Conservation (phyloP, 2,888 invertebrate genomes). For the Hipparchia sbordonii region DNA sequence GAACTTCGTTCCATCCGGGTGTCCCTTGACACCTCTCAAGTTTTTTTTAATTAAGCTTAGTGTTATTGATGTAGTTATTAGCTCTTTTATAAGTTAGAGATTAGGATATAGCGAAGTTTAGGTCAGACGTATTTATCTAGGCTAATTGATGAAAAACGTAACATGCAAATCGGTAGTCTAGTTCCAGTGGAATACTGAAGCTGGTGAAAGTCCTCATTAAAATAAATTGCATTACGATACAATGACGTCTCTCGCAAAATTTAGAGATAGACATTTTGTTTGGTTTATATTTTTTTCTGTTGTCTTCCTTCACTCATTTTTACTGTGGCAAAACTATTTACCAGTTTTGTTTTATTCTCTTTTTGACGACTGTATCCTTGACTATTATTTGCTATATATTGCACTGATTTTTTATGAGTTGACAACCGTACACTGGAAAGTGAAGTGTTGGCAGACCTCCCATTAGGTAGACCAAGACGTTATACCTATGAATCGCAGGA, state of each 20-base stretch:
- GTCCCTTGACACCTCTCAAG: too few relatives aligned
- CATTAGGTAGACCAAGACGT: too few relatives aligned
- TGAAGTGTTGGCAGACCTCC: too few relatives aligned
- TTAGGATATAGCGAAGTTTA: neutral
- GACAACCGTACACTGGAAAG: too few relatives aligned
- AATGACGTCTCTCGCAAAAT: neutral
- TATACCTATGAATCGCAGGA: too few relatives aligned
- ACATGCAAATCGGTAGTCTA: constrained; percentile 5
- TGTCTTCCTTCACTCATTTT: neutral
- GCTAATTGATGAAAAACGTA: constrained; percentile 6
- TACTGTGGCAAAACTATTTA: neutral
- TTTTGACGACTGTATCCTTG: too few relatives aligned
- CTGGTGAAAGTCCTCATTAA: constrained; percentile 15
- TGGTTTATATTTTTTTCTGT: too few relatives aligned
- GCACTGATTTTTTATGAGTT: too few relatives aligned
- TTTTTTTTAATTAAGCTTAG: too few relatives aligned
- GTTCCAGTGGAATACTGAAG: neutral
- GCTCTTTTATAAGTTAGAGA: neutral
- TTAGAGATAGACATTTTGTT: neutral
- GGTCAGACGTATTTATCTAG: neutral
- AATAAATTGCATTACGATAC: constrained; percentile 18
- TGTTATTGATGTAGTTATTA: too few relatives aligned
- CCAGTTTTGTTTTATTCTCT: neutral
- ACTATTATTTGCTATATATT: too few relatives aligned
- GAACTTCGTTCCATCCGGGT: too few relatives aligned